phyloP scores from a whole-genome alignment of 2,888 invertebrate species.

The Mimumesa dahlbomi region DNA sequence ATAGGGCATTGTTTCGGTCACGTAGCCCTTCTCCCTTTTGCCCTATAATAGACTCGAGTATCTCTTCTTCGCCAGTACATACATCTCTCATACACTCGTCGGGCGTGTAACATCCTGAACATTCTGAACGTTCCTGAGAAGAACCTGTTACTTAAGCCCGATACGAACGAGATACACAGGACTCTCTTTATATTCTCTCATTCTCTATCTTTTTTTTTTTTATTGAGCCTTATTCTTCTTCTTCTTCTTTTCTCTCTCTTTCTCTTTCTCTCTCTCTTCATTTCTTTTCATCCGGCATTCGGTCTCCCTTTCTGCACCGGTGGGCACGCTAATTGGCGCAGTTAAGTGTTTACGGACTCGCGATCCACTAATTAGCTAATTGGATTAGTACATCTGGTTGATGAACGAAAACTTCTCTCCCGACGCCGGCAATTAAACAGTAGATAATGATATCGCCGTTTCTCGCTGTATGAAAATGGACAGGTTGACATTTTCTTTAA shows the following conservation, averaged over 20 bases:
- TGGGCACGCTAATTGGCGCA: constrained; percentile 53
- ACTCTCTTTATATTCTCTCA: background rate
- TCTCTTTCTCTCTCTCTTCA: constrained; percentile 24
- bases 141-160: constrained; percentile 41
- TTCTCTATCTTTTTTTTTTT: too few species aligned
- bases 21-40: constrained; percentile 44
- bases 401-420: constrained; percentile 31
- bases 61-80: constrained; percentile 18
- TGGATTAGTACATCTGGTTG: constrained; percentile 36
- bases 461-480: too few species aligned
- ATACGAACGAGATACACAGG: constrained; percentile 23
- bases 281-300: constrained; percentile 22
- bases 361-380: constrained; percentile 57
- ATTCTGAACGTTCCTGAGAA: constrained; percentile 33
- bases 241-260: constrained; percentile 8
- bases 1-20: constrained; percentile 59
- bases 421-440: constrained; percentile 13
- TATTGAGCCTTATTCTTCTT: background rate
- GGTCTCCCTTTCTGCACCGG: constrained; percentile 33
- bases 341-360: constrained; percentile 30
- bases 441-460: too few species aligned
- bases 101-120: constrained; percentile 25
- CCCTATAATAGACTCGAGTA: constrained; percentile 32
- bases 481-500: too few species aligned
- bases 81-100: constrained; percentile 36